Base-by-base conservation (phyloP, 1,140 invertebrate species). In the Periplaneta americana region DNA sequence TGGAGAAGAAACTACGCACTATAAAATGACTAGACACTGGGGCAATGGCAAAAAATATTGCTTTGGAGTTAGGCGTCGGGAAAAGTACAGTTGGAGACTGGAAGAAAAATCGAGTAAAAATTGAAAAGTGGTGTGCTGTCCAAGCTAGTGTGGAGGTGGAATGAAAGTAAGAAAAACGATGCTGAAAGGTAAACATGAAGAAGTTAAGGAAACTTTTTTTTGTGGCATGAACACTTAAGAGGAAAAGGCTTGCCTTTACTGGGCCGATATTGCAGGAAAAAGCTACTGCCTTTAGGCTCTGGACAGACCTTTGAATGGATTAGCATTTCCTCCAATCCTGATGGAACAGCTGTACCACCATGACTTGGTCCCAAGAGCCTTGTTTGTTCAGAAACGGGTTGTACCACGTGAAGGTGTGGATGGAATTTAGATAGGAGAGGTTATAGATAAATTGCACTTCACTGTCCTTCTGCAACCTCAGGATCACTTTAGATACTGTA, bases 181-280 rank as follows among this genome's bases (percentile, higher is more conserved):
- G 37, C 74, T 75, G 78, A 82, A 82, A 22, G 80, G 81, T 37
- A 81, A 28, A 36, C 81, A 37, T 36, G 81, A 81, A 37, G 78
- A 78, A 78, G 78, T 34, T 75, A 83, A 79, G n/a, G n/a, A n/a
- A 75, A 37, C 79, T 74, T 81, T 48, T 81, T 66, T 36, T 33
- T 82, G 57, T 82, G 81, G 78, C 34, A 75, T 82, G 33, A 81
- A 81, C 48, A 75, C 33, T 35, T 66, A 83, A 37, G 77, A 81
- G 48, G 81, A 83, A 79, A 83, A 57, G 75, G 80, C 80, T 81
- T 31, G 78, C 75, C 78, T 74, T 75, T 80, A 78, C 82, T 84
- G 83, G 83, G 34, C 82, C 83, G 28, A 84, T 84, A 81, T 84
- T 85, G 83, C 82, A 85, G 83, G 33, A 74, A 79, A 84, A 84